Conservation (phyloP, 92 coral and sea anemone species). For the Virgularia gustaviana region DNA sequence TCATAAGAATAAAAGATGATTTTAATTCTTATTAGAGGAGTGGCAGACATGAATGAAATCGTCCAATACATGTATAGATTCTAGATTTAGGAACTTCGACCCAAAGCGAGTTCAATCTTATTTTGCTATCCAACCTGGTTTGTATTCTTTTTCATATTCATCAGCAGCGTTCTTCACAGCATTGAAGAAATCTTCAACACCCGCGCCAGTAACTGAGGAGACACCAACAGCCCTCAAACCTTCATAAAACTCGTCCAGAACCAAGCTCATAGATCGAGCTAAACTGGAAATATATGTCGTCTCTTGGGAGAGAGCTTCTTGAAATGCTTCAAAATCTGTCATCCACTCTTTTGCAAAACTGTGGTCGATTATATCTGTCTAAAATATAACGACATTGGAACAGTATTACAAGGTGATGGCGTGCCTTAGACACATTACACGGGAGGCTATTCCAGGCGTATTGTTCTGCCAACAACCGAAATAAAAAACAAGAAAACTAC, state of each 20-base stretch:
- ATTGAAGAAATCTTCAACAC: conserved; percentile 71
- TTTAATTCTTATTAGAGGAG: no score
- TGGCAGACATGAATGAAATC: no score
- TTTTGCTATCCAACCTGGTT: no score
- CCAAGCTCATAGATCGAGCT: conserved; percentile 89
- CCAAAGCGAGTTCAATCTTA: background rate
- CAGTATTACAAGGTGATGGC: no score
- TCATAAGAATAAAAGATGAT: no score
- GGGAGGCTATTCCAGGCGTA: no score
- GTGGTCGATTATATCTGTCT: conserved; percentile 96
- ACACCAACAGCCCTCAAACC: conserved; percentile 87
- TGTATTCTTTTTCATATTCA: conserved; percentile 87
- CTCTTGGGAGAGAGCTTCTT: conserved; percentile 88
- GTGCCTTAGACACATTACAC: no score
- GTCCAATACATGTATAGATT: no score
- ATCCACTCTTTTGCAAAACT: conserved; percentile 94
- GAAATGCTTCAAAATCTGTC: conserved; percentile 86
- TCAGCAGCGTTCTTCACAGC: conserved; percentile 71
- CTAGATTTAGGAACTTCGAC: background rate
- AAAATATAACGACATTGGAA: background rate
- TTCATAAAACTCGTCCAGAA: conserved; percentile 90
- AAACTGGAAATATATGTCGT: conserved; percentile 95
- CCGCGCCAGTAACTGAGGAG: conserved; percentile 95
- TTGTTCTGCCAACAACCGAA: no score
- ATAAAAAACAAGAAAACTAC: no score